Evolutionary conservation across 2,797 vertebrate genomes (phyloP).

Genomic region (Tokudaia muenninki): DNA sequence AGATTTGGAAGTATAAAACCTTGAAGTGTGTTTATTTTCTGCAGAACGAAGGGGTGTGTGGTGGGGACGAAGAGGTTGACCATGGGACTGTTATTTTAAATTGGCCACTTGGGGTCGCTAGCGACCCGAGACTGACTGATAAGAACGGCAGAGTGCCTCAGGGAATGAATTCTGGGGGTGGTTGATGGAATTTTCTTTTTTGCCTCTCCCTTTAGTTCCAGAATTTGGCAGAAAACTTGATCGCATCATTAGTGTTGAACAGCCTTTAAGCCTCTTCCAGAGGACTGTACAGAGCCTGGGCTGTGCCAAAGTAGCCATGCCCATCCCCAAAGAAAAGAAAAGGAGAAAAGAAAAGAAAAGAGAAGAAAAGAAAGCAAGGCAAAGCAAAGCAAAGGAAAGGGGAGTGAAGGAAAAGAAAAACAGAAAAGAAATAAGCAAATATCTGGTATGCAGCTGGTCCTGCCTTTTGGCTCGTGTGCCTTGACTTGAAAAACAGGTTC

Average conservation of each 20-base stretch:
- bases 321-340: background rate
- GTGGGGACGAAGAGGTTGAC: background rate
- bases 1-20: background rate
- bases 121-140: constrained; percentile 68
- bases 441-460: background rate
- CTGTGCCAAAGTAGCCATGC: background rate
- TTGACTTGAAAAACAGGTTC: background rate
- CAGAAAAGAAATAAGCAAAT: background rate
- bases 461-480: background rate
- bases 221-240: constrained; percentile 69
- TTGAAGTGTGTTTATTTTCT: background rate
- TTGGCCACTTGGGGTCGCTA: constrained; percentile 87
- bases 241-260: constrained; percentile 2
- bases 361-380: no score
- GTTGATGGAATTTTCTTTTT: constrained; percentile 69
- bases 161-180: constrained; percentile 64
- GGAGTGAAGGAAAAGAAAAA: background rate
- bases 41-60: background rate
- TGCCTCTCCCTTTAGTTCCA: constrained; percentile 48
- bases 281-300: background rate
- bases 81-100: background rate
- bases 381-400: background rate
- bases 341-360: background rate
- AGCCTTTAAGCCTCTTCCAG: background rate
- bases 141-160: background rate